A percentile compares a stretch with the other conserved stretches of the same genome.
Evolutionary conservation across 2,888 invertebrate species (phyloP).

Genomic region (Carterocephalus palaemon): DNA sequence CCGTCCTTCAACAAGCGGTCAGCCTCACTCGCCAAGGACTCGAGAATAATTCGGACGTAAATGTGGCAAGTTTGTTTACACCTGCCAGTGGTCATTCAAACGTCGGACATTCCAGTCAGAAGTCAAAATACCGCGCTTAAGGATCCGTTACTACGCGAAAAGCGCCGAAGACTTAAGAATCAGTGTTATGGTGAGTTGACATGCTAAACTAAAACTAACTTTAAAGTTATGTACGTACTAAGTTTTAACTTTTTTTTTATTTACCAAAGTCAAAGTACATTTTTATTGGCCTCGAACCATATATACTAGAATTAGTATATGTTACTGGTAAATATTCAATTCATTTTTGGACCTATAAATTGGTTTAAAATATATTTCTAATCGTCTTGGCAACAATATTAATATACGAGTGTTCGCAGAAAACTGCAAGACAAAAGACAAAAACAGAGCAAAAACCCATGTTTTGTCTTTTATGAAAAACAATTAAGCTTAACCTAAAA

Average conservation of each 20-base stretch:
- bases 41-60: conserved; percentile 55
- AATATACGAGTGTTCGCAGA: too few species aligned
- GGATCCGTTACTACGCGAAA: conserved; percentile 59
- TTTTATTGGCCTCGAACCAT: too few species aligned
- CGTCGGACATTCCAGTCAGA: conserved; percentile 45
- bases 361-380: too few species aligned
- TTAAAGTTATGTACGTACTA: too few species aligned
- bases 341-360: too few species aligned
- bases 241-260: conserved; percentile 9
- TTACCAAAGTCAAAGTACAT: too few species aligned
- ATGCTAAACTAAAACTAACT: too few species aligned
- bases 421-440: not conserved
- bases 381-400: too few species aligned
- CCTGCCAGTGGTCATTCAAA: conserved; percentile 55
- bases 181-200: conserved; percentile 60
- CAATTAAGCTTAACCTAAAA: not conserved
- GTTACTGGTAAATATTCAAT: too few species aligned
- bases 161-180: conserved; percentile 63
- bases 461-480: too few species aligned
- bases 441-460: not conserved
- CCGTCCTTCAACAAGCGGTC: conserved; percentile 64
- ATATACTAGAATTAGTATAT: too few species aligned
- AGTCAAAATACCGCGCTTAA: conserved; percentile 62
- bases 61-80: conserved; percentile 49
- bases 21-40: conserved; percentile 67